These are phyloP conservation scores for Corythucha ciliata DNA, from an alignment of 2,888 invertebrate genomes.

Conservation along the genomic window DNA sequence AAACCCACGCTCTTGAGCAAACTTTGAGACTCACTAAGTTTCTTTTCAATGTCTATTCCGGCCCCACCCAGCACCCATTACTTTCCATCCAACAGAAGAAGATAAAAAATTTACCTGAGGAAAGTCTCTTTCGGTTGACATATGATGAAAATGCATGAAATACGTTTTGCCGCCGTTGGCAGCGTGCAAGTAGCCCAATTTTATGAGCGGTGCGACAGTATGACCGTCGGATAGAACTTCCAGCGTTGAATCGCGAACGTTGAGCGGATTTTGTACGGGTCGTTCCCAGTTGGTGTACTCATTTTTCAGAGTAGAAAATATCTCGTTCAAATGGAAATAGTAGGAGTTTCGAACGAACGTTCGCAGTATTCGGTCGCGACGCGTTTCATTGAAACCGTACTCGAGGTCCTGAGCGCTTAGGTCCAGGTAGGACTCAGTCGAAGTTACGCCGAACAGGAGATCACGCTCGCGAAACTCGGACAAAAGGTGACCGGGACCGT, in stretches of 20 bases:
- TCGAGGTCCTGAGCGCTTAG: constrained; percentile 72
- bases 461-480: constrained; percentile 75
- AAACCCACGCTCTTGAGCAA: no score
- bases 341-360: constrained; percentile 81
- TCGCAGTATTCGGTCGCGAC: constrained; percentile 62
- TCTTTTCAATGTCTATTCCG: no score
- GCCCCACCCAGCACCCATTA: no score
- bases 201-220: constrained; percentile 63
- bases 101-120: no score
- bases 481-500: constrained; percentile 65
- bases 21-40: no score
- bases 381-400: constrained; percentile 79
- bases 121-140: constrained; percentile 62
- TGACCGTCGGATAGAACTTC: constrained; percentile 81
- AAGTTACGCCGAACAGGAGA: constrained; percentile 74
- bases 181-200: constrained; percentile 62
- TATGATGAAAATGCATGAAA: constrained; percentile 74
- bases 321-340: constrained; percentile 80
- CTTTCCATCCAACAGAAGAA: no score
- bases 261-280: constrained; percentile 70
- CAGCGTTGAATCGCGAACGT: constrained; percentile 73
- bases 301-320: constrained; percentile 74
- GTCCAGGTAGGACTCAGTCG: constrained; percentile 72
- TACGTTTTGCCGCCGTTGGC: constrained; percentile 58
- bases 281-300: constrained; percentile 90